phyloP scores from a whole-genome alignment of 2,113 vertebrate species.

The Nettapus auritus region DNA sequence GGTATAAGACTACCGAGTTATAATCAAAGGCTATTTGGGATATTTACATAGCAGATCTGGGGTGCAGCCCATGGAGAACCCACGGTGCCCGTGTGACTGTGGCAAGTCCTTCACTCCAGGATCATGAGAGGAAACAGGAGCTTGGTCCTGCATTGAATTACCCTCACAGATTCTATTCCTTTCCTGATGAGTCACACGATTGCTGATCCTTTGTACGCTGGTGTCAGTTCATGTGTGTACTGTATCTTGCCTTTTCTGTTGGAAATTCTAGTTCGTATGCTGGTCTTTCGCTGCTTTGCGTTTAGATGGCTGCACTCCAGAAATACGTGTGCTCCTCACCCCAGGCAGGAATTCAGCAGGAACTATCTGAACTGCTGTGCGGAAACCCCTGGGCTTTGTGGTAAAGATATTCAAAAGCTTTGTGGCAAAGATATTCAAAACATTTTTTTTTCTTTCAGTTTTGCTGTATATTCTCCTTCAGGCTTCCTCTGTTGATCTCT shows the following conservation, averaged over 20 bases:
- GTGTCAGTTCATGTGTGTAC: accelerated
- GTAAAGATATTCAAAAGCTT: background rate
- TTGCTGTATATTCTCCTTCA: background rate
- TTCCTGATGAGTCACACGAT: background rate
- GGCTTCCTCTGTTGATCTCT: background rate
- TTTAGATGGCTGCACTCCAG: background rate
- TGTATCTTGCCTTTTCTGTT: background rate
- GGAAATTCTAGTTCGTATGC: background rate
- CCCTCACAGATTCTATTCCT: background rate
- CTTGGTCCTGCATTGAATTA: background rate
- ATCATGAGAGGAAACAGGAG: background rate
- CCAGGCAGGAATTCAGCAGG: background rate
- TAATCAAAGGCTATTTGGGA: background rate
- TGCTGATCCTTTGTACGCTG: background rate
- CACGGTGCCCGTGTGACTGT: background rate
- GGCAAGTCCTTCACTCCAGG: accelerated
- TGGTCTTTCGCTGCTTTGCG: background rate
- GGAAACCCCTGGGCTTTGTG: background rate
- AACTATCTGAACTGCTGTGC: background rate
- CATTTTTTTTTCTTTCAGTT: background rate
- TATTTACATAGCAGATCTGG: background rate
- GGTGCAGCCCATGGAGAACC: no score
- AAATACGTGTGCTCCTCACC: accelerated
- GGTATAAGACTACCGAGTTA: background rate
- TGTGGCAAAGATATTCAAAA: background rate